A percentile compares a stretch with the other conserved stretches of the same genome.
Conservation (phyloP, 2,113 vertebrate species). For the Phyllostomus discolor region DNA sequence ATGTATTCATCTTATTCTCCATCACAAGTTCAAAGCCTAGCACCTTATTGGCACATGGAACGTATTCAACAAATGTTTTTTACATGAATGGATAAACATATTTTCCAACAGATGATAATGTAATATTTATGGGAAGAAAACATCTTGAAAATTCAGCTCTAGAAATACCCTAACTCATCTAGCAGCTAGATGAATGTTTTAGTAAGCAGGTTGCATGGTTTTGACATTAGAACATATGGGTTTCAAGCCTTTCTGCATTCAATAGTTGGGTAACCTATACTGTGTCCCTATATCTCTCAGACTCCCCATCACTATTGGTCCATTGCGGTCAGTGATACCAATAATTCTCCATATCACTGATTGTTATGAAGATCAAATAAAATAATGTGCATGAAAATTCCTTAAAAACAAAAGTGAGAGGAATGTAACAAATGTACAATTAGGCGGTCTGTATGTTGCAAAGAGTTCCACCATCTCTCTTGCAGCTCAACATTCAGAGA, state of each 20-base stretch:
- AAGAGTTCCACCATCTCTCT: background rate
- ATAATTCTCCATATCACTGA: background rate
- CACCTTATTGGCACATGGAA: background rate
- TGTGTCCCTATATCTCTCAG: background rate
- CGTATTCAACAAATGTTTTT: background rate
- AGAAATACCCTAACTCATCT: background rate
- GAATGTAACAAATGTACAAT: background rate
- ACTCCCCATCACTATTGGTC: background rate
- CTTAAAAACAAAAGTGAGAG: background rate
- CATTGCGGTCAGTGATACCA: background rate
- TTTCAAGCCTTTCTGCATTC: background rate
- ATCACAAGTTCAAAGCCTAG: background rate
- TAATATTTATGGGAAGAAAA: background rate
- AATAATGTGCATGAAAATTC: background rate
- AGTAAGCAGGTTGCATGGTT: background rate
- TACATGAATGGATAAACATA: background rate
- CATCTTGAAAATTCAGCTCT: conserved; percentile 17
- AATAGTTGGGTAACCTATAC: background rate
- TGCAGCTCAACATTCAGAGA: background rate
- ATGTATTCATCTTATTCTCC: background rate
- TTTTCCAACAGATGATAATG: background rate
- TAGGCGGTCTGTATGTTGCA: background rate
- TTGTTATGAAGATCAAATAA: background rate
- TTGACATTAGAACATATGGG: background rate
- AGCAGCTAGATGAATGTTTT: background rate